These are phyloP conservation scores for Aporophyla lueneburgensis DNA, from an alignment of 2,888 invertebrate genomes.

Conservation along the genomic window DNA sequence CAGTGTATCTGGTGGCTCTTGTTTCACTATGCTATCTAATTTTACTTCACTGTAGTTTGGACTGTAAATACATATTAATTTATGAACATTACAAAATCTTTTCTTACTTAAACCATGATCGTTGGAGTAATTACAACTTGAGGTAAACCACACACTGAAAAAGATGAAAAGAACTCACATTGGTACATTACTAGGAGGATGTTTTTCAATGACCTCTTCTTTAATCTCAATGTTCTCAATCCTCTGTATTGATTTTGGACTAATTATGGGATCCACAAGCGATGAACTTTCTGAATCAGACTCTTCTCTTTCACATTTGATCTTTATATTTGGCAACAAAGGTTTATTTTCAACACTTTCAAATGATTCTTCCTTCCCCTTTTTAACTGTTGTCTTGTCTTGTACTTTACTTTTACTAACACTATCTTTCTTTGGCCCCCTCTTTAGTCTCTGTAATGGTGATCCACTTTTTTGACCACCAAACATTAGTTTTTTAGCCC, in stretches of 20 bases:
- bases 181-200: slow-evolving; percentile 70
- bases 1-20: slow-evolving; percentile 81
- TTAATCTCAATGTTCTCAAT: slow-evolving; percentile 82
- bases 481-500: slow-evolving; percentile 89
- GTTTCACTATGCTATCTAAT: slow-evolving; percentile 80
- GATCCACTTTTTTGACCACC: slow-evolving; percentile 83
- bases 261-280: slow-evolving; percentile 84
- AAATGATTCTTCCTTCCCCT: slow-evolving; percentile 80
- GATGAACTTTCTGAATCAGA: slow-evolving; percentile 89
- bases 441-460: slow-evolving; percentile 79
- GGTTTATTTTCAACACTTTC: slow-evolving; percentile 82
- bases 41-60: slow-evolving; percentile 78
- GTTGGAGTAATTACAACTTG: background rate
- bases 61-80: slow-evolving; percentile 65
- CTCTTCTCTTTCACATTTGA: slow-evolving; percentile 85
- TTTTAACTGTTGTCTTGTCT: slow-evolving; percentile 74
- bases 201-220: slow-evolving; percentile 82
- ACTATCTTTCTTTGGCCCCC: slow-evolving; percentile 81
- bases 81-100: background rate
- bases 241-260: slow-evolving; percentile 85
- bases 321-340: slow-evolving; percentile 85
- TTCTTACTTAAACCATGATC: background rate
- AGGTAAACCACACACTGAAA: background rate
- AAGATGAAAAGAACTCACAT: slow-evolving; percentile 74
- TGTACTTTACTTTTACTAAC: slow-evolving; percentile 73